Evolutionary conservation across 2,113 vertebrate genomes (phyloP), one percentile per base, ranked within the genome.

Genomic region (Mohoua ochrocephala): DNA sequence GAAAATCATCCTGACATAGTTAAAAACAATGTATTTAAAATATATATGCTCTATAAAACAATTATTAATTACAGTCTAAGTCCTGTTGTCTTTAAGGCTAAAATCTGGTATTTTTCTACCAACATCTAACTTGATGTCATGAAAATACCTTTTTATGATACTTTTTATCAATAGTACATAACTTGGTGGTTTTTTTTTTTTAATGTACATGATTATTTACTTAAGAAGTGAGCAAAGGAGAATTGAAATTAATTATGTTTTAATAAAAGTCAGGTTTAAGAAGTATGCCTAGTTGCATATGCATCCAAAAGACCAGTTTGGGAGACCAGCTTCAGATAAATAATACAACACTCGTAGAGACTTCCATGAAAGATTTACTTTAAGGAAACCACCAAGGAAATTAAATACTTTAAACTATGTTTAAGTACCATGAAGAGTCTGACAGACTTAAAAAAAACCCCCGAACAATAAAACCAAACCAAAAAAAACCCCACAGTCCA

Each of bases 321-420:
- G 68, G 89, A 92, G 44, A 89, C 33, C 39, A 93, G 30, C 53
- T 95, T 92, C 73, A 87, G 67, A 93, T 90, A 97, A 98, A 97
- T 89, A 96, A 79, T 90, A 95, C 39, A 96, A 89, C 79, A 95
- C 81, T 85, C 85, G 63, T 82, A 87, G 87, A 95, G n/a, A 37
- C 59, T 95, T 95, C 88, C 78, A 91, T 96, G 74, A 95, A 96
- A 94, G 21, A 97, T 95, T 95, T 93, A 96, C 74, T 96, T 84
- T 81, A 89, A 59, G 74, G 84, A 95, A 96, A 91, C 63, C 91
- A 92, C 93, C 49, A 95, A 94, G 93, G 92, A 95, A 96, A 97
- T 94, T 23, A 96, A 96, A 96, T 91, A 82, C 61, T 91, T 92
- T 77, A 95, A 95, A 82, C 71, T 91, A 86, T 87, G 69, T 88